These are phyloP conservation scores for Rhinoderma darwinii DNA, from an alignment of 2,113 vertebrate species.

Conservation along the genomic window DNA sequence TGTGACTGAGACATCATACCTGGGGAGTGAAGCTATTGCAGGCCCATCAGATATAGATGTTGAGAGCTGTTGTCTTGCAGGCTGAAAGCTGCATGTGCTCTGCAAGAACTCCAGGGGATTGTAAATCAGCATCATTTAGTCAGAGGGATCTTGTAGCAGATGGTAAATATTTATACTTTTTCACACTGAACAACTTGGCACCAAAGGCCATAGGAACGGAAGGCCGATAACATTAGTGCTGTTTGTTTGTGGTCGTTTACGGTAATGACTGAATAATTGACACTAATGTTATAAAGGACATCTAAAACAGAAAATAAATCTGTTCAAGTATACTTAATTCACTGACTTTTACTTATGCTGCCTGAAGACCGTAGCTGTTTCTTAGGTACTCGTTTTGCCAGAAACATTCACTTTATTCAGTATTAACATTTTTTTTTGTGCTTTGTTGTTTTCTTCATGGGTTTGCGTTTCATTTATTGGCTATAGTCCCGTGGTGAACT, in stretches of 20 bases:
- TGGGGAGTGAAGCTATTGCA: conserved; percentile 26
- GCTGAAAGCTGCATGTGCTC: conserved; percentile 42
- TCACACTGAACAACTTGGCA: conserved; percentile 23
- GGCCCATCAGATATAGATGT: conserved; percentile 36
- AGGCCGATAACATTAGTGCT: neutral
- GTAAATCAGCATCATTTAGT: conserved; percentile 51
- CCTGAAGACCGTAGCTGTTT: neutral
- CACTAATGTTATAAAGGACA: conserved; percentile 8
- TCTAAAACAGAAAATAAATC: neutral
- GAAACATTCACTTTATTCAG: neutral
- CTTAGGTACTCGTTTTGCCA: neutral
- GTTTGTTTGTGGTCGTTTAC: conserved; percentile 6
- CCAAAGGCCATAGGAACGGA: conserved; percentile 13
- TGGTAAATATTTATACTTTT: conserved; percentile 56
- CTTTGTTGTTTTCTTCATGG: no score
- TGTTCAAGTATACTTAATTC: neutral
- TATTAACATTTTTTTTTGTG: neutral
- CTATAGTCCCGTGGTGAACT: neutral
- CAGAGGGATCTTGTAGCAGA: neutral
- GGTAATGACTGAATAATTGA: conserved; percentile 13
- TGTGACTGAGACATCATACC: conserved; percentile 14
- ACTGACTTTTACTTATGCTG: neutral
- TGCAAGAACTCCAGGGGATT: conserved; percentile 53
- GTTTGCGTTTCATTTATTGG: neutral
- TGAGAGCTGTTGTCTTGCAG: conserved; percentile 57